Percentiles rank a stretch among this genome's conserved stretches.
Conservation (phyloP, 2,888 invertebrate species). For the Zygothrica quintamaculata region DNA sequence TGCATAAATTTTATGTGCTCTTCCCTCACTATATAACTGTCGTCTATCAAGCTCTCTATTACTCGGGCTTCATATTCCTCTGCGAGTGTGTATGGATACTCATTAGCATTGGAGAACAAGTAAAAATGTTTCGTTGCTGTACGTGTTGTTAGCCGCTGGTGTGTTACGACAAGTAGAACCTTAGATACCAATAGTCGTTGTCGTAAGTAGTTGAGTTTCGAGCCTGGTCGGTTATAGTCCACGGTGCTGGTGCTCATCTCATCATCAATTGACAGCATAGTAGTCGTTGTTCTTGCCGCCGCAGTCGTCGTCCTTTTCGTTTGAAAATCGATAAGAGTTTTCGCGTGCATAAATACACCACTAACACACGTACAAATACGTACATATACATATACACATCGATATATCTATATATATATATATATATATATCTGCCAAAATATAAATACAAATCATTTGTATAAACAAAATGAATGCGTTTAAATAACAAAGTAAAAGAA, state of each 20-base stretch:
- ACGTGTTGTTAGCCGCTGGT: neutral
- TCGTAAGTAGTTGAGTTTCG: no score
- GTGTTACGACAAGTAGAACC: no score
- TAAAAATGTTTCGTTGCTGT: neutral
- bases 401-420: neutral
- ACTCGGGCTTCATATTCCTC: neutral
- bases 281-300: slow-evolving; percentile 6
- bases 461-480: slow-evolving; percentile 6
- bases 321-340: slow-evolving; percentile 52
- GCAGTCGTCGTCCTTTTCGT: slow-evolving; percentile 1
- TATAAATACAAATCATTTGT: slow-evolving; percentile 5
- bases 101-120: neutral
- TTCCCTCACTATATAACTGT: neutral
- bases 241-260: neutral
- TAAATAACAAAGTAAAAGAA: slow-evolving; percentile 23
- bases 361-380: neutral
- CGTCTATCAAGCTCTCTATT: neutral
- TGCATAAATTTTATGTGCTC: neutral
- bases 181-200: no score
- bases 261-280: neutral
- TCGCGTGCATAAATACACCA: slow-evolving; percentile 2
- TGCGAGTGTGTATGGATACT: neutral
- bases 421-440: neutral
- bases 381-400: neutral
- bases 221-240: neutral